Evolutionary conservation across 2,888 invertebrate species (phyloP).

Genomic region (Xanthia icteritia): DNA sequence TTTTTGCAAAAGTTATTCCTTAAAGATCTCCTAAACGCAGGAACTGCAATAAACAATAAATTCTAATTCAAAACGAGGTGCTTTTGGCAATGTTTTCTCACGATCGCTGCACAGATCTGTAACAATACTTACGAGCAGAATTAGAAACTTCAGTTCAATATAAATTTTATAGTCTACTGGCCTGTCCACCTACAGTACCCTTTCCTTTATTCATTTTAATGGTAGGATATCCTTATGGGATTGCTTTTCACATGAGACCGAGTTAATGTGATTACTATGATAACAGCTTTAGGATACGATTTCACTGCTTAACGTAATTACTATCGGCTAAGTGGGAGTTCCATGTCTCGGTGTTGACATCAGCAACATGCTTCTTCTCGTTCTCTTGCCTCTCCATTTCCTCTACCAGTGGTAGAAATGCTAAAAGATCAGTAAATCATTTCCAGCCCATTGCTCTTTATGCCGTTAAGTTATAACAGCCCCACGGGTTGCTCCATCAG

Average conservation of each 20-base stretch:
- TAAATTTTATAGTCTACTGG: neutral
- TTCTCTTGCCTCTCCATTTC: neutral
- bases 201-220: conserved; percentile 33
- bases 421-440: neutral
- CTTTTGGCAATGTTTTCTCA: conserved; percentile 4
- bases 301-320: conserved; percentile 17
- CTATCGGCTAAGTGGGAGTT: too few species aligned
- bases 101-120: neutral
- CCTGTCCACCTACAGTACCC: conserved; percentile 4
- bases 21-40: neutral
- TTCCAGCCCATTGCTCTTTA: neutral
- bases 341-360: neutral
- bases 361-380: neutral
- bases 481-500: too few species aligned
- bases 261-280: neutral
- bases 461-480: too few species aligned
- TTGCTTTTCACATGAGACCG: conserved; percentile 15
- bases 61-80: neutral
- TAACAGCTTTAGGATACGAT: conserved; percentile 8
- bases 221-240: conserved; percentile 29
- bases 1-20: neutral
- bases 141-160: conserved; percentile 21
- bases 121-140: neutral
- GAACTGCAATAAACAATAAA: neutral
- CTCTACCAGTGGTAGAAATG: neutral